These are phyloP conservation scores for Episyrphus balteatus DNA, from an alignment of 1,140 invertebrate species.

Conservation along the genomic window DNA sequence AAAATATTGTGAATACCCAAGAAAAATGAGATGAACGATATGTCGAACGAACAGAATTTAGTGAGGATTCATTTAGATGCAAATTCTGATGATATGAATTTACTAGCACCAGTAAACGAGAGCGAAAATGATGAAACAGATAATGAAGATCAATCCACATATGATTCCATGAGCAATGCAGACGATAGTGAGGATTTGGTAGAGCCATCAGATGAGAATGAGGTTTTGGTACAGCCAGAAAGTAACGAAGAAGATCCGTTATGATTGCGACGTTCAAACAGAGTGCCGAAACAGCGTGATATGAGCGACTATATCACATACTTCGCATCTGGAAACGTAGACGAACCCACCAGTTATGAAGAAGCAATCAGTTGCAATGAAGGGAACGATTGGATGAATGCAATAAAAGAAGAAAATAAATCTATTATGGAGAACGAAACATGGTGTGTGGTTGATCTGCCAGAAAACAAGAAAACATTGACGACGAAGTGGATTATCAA, in stretches of 20 bases:
- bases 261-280: not conserved
- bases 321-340: not conserved
- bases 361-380: conserved; percentile 9
- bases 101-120: too few species aligned
- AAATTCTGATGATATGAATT: too few species aligned
- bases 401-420: conserved; percentile 20
- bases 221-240: not conserved
- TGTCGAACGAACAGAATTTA: too few species aligned
- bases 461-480: too few species aligned
- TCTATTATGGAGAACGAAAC: conserved; percentile 25
- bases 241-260: not conserved
- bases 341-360: not conserved
- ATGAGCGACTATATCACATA: not conserved
- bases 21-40: too few species aligned
- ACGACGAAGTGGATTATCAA: too few species aligned
- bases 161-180: too few species aligned
- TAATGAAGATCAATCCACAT: too few species aligned
- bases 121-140: too few species aligned
- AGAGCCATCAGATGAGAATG: not conserved
- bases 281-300: not conserved
- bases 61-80: too few species aligned
- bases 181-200: too few species aligned
- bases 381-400: conserved; percentile 13
- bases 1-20: too few species aligned
- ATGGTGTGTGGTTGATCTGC: conserved; percentile 6